Conservation (phyloP, 2,888 invertebrate species). For the Sminthurides aquaticus region DNA sequence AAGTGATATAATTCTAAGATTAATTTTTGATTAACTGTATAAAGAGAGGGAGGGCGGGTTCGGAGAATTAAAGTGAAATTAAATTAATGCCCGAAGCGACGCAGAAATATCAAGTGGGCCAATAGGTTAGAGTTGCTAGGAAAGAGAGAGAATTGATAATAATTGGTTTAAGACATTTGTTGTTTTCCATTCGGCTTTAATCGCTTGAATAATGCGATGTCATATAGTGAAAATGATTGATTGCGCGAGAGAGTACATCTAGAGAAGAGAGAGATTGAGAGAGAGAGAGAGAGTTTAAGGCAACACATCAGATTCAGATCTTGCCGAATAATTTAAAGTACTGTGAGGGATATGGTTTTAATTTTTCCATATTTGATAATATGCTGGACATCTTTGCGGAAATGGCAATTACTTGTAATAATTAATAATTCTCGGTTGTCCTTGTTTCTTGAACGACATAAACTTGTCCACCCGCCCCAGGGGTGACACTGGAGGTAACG, state of each 20-base stretch:
- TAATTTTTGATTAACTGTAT: too few relatives aligned
- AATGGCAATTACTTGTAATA: constrained; percentile 14
- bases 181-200: neutral
- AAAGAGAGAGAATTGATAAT: too few relatives aligned
- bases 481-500: constrained; percentile 86
- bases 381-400: constrained; percentile 8
- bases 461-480: constrained; percentile 69
- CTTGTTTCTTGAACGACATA: constrained; percentile 43
- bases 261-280: neutral
- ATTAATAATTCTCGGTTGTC: constrained; percentile 34
- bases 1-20: too few relatives aligned
- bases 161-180: too few relatives aligned
- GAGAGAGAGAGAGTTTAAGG: neutral
- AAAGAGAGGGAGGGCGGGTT: too few relatives aligned
- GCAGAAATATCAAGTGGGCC: too few relatives aligned
- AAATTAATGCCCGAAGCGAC: too few relatives aligned
- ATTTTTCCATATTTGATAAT: neutral
- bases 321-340: neutral
- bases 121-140: too few relatives aligned
- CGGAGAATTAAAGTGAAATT: too few relatives aligned
- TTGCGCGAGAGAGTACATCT: neutral
- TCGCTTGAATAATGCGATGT: neutral
- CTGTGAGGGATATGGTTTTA: neutral
- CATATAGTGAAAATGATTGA: neutral
- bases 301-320: neutral